phyloP scores from a whole-genome alignment of 2,113 vertebrate species.

The Acinonyx jubatus region DNA sequence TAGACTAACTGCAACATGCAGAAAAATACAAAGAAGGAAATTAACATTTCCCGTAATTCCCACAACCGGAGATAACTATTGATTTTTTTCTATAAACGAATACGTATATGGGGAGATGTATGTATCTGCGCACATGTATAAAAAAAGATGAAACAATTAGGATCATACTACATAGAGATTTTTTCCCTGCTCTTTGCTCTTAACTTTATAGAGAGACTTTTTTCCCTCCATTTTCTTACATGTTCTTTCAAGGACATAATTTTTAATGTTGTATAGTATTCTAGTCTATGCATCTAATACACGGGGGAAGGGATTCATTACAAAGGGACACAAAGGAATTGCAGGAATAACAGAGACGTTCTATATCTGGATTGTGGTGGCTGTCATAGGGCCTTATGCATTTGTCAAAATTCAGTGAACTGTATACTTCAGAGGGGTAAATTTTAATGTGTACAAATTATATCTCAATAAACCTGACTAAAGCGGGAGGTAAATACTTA shows the following conservation, averaged over 20 bases:
- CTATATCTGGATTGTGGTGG: background rate
- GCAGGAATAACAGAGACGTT: background rate
- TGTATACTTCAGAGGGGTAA: background rate
- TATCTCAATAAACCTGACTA: background rate
- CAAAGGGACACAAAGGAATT: background rate
- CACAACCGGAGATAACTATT: background rate
- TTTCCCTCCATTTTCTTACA: background rate
- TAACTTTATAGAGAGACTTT: background rate
- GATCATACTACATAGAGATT: background rate
- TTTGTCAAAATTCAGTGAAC: background rate
- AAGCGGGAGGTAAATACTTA: background rate
- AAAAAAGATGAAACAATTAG: background rate
- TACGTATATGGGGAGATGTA: background rate
- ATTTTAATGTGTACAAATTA: background rate
- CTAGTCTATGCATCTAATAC: background rate
- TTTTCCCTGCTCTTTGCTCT: background rate
- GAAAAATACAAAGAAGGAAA: constrained; percentile 44
- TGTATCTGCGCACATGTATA: background rate
- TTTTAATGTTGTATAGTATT: background rate
- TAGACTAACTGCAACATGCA: constrained; percentile 34
- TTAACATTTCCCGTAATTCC: background rate
- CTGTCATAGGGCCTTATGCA: background rate
- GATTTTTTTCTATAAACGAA: background rate
- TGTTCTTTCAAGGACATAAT: background rate
- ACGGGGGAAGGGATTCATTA: rapidly evolving